Conservation (phyloP, 2,797 vertebrate genomes). For the Epinephelus coioides region DNA sequence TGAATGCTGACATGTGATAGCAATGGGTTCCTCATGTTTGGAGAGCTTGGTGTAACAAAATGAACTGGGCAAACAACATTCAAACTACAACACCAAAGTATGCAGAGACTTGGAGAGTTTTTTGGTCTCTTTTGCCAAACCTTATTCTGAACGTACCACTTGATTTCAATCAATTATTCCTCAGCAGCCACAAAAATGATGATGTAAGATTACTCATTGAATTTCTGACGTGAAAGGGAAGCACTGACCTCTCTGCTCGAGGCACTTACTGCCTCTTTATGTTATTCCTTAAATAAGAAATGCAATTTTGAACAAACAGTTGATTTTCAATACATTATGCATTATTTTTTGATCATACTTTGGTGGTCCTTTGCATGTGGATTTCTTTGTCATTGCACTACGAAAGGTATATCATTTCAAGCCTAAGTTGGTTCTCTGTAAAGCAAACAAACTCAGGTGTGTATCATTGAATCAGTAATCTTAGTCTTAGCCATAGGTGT, state of each 20-base stretch:
- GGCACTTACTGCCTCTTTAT: not conserved
- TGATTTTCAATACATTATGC: not conserved
- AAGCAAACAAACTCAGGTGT: too few species aligned
- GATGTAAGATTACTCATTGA: not conserved
- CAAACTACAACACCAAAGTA: slow-evolving; percentile 6
- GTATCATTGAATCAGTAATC: not conserved
- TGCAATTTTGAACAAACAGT: not conserved
- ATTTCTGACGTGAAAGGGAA: not conserved
- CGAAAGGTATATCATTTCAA: too few species aligned
- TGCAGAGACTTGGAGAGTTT: not conserved
- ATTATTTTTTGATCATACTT: not conserved
- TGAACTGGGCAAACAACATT: slow-evolving; percentile 6
- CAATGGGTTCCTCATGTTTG: slow-evolving; percentile 15
- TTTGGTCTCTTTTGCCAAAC: slow-evolving; percentile 1
- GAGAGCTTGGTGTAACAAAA: slow-evolving; percentile 13
- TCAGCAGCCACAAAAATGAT: not conserved
- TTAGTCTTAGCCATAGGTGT: not conserved
- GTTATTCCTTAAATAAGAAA: not conserved
- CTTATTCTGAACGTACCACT: not conserved
- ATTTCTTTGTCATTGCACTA: not conserved
- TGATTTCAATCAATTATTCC: not conserved
- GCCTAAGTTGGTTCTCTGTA: too few species aligned
- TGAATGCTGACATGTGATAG: slow-evolving; percentile 21
- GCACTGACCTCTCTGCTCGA: too few species aligned
- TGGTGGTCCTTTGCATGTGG: not conserved